phyloP scores from a whole-genome alignment of 1,140 invertebrate species.

The Matsumurasca onukii region DNA sequence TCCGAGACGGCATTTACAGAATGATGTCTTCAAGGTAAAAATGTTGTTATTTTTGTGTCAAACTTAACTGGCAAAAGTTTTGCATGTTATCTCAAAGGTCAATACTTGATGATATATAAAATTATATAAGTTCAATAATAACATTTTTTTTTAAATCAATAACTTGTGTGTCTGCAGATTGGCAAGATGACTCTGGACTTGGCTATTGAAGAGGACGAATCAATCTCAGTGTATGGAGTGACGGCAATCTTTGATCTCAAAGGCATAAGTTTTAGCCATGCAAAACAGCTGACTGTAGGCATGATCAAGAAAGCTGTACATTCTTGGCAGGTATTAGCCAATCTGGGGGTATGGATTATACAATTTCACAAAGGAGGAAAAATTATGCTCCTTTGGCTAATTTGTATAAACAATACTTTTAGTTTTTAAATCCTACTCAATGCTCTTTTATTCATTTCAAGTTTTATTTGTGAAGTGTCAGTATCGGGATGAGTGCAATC shows the following conservation, averaged over 20 bases:
- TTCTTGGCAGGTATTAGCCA: slow-evolving; percentile 59
- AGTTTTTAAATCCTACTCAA: too few relatives aligned
- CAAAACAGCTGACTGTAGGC: slow-evolving; percentile 56
- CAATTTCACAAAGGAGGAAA: too few relatives aligned
- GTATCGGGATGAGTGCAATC: too few relatives aligned
- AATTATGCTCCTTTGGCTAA: too few relatives aligned
- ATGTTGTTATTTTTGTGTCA: too few relatives aligned
- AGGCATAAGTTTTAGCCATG: slow-evolving; percentile 58
- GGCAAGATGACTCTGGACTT: slow-evolving; percentile 52
- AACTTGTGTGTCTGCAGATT: slow-evolving; percentile 48
- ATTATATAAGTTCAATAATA: slow-evolving; percentile 21
- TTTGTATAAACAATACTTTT: too few relatives aligned
- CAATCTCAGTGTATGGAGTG: slow-evolving; percentile 58
- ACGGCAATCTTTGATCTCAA: slow-evolving; percentile 61
- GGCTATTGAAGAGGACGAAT: slow-evolving; percentile 51
- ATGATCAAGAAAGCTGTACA: slow-evolving; percentile 59
- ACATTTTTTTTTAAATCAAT: slow-evolving; percentile 22
- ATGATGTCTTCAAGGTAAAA: slow-evolving; percentile 59
- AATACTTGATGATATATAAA: too few relatives aligned
- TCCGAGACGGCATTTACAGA: slow-evolving; percentile 54
- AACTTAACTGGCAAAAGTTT: too few relatives aligned
- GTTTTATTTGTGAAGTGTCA: too few relatives aligned
- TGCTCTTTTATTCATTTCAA: too few relatives aligned
- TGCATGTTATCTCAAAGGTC: too few relatives aligned
- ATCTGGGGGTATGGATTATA: too few relatives aligned